phyloP scores from a whole-genome alignment of 2,113 vertebrate species.

The Antechinus stuartii region DNA sequence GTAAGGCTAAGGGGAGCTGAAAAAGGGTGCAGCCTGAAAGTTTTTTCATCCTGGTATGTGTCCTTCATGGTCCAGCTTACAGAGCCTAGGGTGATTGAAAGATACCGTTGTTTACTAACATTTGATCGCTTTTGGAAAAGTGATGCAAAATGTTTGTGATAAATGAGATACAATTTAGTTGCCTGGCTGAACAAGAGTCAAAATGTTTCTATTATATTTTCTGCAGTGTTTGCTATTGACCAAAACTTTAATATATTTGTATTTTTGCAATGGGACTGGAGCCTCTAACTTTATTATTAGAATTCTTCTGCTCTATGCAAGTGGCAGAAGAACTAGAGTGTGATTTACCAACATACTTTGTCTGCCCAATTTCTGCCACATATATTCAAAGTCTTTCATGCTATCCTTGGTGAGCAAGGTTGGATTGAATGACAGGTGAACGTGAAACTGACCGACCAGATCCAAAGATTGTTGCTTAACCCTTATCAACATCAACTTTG shows the following conservation, averaged over 20 bases:
- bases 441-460: neutral
- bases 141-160: neutral
- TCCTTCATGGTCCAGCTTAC: neutral
- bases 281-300: neutral
- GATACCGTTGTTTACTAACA: neutral
- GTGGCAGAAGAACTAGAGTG: neutral
- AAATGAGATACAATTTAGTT: neutral
- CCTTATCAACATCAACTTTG: neutral
- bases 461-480: neutral
- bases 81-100: neutral
- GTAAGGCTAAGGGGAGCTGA: constrained; percentile 46
- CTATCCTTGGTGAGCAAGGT: neutral
- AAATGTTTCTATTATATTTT: neutral
- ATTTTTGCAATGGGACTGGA: constrained; percentile 46
- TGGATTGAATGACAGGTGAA: neutral
- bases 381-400: neutral
- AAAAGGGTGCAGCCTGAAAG: neutral
- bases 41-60: neutral
- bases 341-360: neutral
- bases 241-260: constrained; percentile 42
- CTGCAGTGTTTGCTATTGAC: neutral
- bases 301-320: neutral
- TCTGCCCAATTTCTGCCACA: neutral
- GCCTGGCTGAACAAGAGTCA: neutral
- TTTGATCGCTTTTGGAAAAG: neutral